These are phyloP conservation scores for Chymomyza costata DNA, from an alignment of 1,140 invertebrate species.

Conservation along the genomic window DNA sequence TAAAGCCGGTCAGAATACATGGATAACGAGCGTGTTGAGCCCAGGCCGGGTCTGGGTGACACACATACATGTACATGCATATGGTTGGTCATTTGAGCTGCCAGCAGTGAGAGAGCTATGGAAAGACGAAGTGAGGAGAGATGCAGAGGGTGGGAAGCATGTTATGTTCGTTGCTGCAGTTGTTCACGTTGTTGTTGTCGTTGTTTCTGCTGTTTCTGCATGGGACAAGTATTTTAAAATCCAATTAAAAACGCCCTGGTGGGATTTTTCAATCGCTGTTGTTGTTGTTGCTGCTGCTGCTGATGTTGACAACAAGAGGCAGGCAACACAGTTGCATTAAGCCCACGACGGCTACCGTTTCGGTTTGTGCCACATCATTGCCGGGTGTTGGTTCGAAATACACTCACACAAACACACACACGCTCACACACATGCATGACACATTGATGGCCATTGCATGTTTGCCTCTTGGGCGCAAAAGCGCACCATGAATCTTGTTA, in stretches of 20 bases:
- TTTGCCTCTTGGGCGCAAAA: constrained; percentile 67
- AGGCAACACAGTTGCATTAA: constrained; percentile 71
- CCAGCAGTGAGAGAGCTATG: too few species aligned
- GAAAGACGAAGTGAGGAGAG: neutral
- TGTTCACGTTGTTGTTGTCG: constrained; percentile 36
- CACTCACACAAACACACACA: too few species aligned
- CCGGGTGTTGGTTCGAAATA: constrained; percentile 24
- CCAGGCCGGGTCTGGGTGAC: constrained; percentile 53
- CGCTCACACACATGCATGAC: constrained; percentile 35
- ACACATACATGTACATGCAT: constrained; percentile 42
- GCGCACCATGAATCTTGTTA: constrained; percentile 71
- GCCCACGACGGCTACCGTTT: constrained; percentile 54
- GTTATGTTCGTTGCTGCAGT: constrained; percentile 21
- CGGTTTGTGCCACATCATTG: constrained; percentile 43
- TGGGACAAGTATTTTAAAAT: constrained; percentile 73
- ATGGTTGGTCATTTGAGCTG: constrained; percentile 35
- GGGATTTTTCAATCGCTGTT: constrained; percentile 70
- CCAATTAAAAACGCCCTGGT: constrained; percentile 68
- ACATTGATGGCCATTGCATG: constrained; percentile 67
- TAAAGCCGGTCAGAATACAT: constrained; percentile 53
- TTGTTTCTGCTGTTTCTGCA: constrained; percentile 18
- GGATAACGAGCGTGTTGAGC: constrained; percentile 72
- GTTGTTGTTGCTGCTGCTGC: constrained; percentile 23
- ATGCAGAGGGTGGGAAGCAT: constrained; percentile 1
- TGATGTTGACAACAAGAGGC: constrained; percentile 26